These are phyloP conservation scores for Dendrolimus houi DNA, from an alignment of 2,888 invertebrate genomes.

Conservation along the genomic window DNA sequence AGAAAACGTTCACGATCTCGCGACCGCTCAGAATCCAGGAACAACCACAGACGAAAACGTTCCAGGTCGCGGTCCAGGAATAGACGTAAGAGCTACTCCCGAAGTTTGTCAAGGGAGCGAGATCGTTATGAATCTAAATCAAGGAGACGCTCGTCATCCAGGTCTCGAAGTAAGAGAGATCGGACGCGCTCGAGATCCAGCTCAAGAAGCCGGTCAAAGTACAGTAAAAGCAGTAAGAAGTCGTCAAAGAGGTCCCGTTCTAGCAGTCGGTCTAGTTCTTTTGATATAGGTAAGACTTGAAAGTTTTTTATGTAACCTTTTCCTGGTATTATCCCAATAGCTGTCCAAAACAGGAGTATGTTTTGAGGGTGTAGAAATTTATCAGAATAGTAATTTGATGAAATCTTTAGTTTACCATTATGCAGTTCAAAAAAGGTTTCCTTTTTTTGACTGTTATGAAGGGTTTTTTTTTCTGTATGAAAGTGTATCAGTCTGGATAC, in stretches of 20 bases:
- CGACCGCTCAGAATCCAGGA: slow-evolving; percentile 51
- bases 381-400: too few species aligned
- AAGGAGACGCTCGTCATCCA: slow-evolving; percentile 46
- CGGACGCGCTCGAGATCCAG: slow-evolving; percentile 49
- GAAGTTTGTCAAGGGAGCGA: slow-evolving; percentile 58
- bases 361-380: too few species aligned
- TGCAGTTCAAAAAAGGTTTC: too few species aligned
- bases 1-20: slow-evolving; percentile 54
- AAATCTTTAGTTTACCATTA: too few species aligned
- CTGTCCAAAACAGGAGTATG: too few species aligned
- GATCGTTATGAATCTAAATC: slow-evolving; percentile 58
- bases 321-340: too few species aligned
- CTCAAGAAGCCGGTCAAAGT: slow-evolving; percentile 45
- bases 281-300: slow-evolving; percentile 45
- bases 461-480: too few species aligned
- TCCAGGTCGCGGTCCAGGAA: slow-evolving; percentile 49
- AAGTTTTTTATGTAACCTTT: too few species aligned
- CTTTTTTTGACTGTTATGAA: too few species aligned
- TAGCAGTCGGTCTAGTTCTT: slow-evolving; percentile 54
- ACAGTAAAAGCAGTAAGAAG: slow-evolving; percentile 42
- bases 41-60: slow-evolving; percentile 41
- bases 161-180: slow-evolving; percentile 44
- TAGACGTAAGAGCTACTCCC: slow-evolving; percentile 51
- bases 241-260: slow-evolving; percentile 43
- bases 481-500: too few species aligned